Percentiles rank a stretch among this genome's conserved stretches.
These are phyloP conservation scores for Terebella lapidaria DNA, from an alignment of 2,888 invertebrate genomes.

Conservation along the genomic window DNA sequence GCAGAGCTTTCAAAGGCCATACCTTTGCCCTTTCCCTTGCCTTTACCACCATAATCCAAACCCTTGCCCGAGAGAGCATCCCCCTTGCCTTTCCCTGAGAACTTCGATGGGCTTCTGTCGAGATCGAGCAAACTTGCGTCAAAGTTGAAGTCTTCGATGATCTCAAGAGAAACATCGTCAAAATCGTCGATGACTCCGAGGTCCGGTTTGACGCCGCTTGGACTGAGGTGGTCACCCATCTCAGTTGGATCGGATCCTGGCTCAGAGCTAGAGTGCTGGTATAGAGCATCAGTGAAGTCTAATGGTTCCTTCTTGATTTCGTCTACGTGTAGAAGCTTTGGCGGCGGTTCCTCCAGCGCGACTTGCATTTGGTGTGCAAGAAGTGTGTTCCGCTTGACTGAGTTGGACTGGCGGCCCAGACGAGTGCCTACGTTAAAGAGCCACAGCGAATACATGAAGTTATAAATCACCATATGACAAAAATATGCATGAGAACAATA, in stretches of 20 bases:
- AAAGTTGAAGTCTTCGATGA: background rate
- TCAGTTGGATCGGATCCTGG: too few species aligned
- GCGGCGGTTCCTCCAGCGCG: background rate
- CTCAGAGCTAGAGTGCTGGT: too few species aligned
- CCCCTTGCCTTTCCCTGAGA: too few species aligned
- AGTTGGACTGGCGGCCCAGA: conserved; percentile 26
- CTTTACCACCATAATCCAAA: too few species aligned
- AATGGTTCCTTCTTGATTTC: background rate
- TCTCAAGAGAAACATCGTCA: background rate
- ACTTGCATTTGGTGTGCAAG: conserved; percentile 15
- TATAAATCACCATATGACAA: background rate
- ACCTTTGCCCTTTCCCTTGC: too few species aligned
- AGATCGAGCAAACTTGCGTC: background rate
- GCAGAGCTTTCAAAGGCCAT: too few species aligned
- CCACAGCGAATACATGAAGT: background rate
- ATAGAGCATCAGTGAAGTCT: background rate
- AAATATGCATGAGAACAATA: background rate
- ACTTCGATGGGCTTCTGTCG: too few species aligned
- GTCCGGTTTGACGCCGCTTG: background rate
- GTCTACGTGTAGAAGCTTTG: background rate
- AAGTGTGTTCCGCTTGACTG: conserved; percentile 24
- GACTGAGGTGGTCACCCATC: background rate
- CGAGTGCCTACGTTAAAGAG: conserved; percentile 18
- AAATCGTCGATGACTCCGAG: background rate
- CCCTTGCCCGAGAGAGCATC: too few species aligned